Percentiles rank a stretch among this genome's conserved stretches.
These are phyloP conservation scores for Ceratosolen fusciceps DNA, from an alignment of 1,140 invertebrate genomes.

Conservation along the genomic window DNA sequence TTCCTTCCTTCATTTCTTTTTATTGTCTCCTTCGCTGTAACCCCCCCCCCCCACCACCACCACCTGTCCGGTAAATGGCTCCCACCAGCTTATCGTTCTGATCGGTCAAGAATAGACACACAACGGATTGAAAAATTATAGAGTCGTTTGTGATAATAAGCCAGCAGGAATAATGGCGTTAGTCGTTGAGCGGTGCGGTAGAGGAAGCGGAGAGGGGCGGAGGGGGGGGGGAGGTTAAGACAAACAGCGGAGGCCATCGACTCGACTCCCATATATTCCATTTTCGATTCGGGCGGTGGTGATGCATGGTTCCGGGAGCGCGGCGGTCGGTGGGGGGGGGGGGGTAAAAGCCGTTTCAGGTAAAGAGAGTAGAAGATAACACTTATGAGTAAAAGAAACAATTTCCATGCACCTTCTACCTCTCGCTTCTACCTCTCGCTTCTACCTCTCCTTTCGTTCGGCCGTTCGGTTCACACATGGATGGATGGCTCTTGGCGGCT, in stretches of 20 bases:
- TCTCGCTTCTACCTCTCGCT: not conserved
- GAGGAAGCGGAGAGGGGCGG: not conserved
- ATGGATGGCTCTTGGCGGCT: no score
- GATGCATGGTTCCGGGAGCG: slow-evolving; percentile 53
- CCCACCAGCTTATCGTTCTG: no score
- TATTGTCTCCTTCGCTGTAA: not conserved
- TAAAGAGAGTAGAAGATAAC: slow-evolving; percentile 53
- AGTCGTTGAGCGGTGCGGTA: no score
- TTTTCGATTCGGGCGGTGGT: slow-evolving; percentile 57
- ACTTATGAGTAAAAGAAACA: slow-evolving; percentile 64
- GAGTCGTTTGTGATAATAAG: slow-evolving; percentile 30
- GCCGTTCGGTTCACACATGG: not conserved
- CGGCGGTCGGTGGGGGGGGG: slow-evolving; percentile 20
- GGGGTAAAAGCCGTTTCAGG: slow-evolving; percentile 37
- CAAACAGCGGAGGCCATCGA: slow-evolving; percentile 37
- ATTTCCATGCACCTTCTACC: slow-evolving; percentile 63
- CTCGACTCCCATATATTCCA: slow-evolving; percentile 54
- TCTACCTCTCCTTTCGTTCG: not conserved
- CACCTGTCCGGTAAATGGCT: no score
- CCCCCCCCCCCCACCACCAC: not conserved
- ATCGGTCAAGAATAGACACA: not conserved
- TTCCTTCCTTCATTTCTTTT: not conserved
- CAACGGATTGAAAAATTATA: slow-evolving; percentile 39
- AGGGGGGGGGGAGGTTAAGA: not conserved
- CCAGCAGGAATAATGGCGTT: not conserved